Base-by-base conservation (phyloP, 2,888 invertebrate genomes). In the Ctena decussata region DNA sequence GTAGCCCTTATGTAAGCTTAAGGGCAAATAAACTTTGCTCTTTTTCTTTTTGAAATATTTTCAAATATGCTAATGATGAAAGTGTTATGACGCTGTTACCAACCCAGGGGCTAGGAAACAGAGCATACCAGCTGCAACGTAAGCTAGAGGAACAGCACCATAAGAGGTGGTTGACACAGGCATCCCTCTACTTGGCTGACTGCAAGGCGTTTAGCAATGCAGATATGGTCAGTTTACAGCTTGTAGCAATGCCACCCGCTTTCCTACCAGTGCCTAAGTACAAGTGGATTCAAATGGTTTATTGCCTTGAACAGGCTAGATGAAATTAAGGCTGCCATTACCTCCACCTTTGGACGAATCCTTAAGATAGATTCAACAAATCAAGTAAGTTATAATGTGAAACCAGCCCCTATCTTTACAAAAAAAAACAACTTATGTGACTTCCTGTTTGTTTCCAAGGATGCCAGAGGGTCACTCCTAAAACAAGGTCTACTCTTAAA, bases 311-410 rank as follows among this genome's bases (percentile, higher is more conserved):
- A 27, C 12, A 27, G 91, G 11, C n/a, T 90, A n/a, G 84, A 84
- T 30, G 89, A 88, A 18, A 79, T 91, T 8, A 91, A 92, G 78
- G 91, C 91, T 5, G 57, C 81, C 18, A 87, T 92, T 3, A 92
- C 91, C 0, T 88, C 90, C 0, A 74, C 78, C 0, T 89, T 85
- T 77, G 92, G 91, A 0, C 12, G 46, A 1, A 70, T 91, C 27
- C 69, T 92, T 11, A 92, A 92, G 53, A 82, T 91, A 60, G 91
- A 92, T 57, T 92, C 92, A 21, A 92, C 91, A 0, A 92, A 91
- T 69, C 90, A 91, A 65, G 86, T 89, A 44, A 15, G 46, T n/a
- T n/a, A n/a, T n/a, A n/a, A n/a, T n/a, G n/a, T n/a, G n/a, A n/a
- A n/a, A n/a, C n/a, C n/a, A n/a, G n/a, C n/a, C n/a, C n/a, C n/a